A percentile compares a stretch with the other conserved stretches of the same genome.
phyloP scores from a whole-genome alignment of 1,140 invertebrate genomes.

The Pogonomyrmex barbatus region DNA sequence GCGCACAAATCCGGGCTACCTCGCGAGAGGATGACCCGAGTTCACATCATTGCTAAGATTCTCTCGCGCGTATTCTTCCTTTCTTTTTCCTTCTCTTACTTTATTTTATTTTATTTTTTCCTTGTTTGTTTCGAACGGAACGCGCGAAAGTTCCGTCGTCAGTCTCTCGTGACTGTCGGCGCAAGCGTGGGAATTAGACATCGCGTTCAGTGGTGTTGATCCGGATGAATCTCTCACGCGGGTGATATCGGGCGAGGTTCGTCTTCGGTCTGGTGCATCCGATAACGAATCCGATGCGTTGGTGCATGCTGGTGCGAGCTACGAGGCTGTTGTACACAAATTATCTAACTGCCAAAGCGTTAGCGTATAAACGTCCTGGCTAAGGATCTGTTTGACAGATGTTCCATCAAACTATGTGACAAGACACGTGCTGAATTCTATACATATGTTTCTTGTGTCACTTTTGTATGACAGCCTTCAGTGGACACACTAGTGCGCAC shows the following conservation, averaged over 20 bases:
- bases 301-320: conserved; percentile 1
- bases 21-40: conserved; percentile 3
- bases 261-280: conserved; percentile 4
- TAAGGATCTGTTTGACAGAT: background rate
- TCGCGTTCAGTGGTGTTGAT: conserved; percentile 49
- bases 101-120: no score
- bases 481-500: background rate
- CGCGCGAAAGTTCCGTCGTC: background rate
- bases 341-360: background rate
- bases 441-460: background rate
- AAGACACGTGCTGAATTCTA: background rate
- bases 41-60: conserved; percentile 22
- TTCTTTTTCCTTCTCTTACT: background rate
- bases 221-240: conserved; percentile 21
- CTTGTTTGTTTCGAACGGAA: background rate
- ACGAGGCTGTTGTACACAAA: conserved; percentile 2
- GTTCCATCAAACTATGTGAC: background rate
- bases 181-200: conserved; percentile 33
- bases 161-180: conserved; percentile 12
- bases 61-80: background rate
- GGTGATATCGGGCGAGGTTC: conserved; percentile 34
- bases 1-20: conserved; percentile 34
- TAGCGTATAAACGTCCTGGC: background rate
- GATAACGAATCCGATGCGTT: background rate
- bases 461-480: conserved; percentile 29